Conservation (phyloP, 2,888 invertebrate species). For the Drosophila infuscata region DNA sequence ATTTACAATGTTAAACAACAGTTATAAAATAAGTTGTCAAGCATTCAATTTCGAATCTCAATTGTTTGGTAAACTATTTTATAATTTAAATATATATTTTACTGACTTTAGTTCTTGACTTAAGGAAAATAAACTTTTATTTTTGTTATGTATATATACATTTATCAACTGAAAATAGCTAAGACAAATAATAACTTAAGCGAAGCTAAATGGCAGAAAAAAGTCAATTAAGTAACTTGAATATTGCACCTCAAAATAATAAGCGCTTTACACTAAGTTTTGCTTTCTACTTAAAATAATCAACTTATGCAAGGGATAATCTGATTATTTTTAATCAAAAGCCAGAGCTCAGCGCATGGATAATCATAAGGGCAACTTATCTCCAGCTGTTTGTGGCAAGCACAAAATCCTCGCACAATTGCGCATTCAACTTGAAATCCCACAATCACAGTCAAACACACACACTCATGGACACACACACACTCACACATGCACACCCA, state of each 20-base stretch:
- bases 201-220: not conserved
- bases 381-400: slow-evolving; percentile 22
- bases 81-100: not conserved
- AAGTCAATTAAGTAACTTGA: not conserved
- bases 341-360: slow-evolving; percentile 1
- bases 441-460: slow-evolving; percentile 6
- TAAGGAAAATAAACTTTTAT: not conserved
- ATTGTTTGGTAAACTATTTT: not conserved
- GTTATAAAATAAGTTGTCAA: not conserved
- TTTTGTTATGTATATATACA: not conserved
- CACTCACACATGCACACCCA: slow-evolving; percentile 7
- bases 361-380: slow-evolving; percentile 21
- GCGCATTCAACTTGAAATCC: slow-evolving; percentile 46
- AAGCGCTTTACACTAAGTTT: not conserved
- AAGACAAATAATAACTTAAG: not conserved
- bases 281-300: not conserved
- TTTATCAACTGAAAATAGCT: not conserved
- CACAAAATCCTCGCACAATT: slow-evolving; percentile 13
- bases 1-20: not conserved
- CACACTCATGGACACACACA: slow-evolving; percentile 22
- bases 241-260: not conserved
- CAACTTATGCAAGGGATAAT: not conserved
- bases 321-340: slow-evolving; percentile 23
- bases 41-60: not conserved
- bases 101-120: not conserved